Base-by-base conservation (phyloP, 92 coral and sea anemone genomes). In the Palythoa heliodiscus region DNA sequence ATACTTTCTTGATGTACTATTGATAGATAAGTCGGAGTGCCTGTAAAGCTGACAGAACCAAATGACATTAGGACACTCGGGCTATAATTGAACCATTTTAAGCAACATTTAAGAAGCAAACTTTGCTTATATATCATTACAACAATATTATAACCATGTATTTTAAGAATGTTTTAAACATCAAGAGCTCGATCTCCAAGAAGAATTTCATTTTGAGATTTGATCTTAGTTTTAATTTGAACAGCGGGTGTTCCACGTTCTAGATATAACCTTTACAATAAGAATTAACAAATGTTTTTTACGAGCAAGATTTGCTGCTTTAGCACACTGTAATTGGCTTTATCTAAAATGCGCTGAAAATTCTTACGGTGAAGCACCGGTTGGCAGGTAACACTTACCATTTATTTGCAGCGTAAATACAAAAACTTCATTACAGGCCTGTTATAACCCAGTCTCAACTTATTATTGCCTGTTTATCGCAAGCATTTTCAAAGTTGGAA, bases 351-450 rank as follows among this genome's bases (percentile, higher is more conserved):
- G 72, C 61, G 39, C 58, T 25, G 24, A 15, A 66, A 52, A 80
- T 80, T 48, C 84, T 80, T 80, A 29, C 61, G 35, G 54, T 2
- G 58, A 39, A 24, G 39, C n/a, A 47, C 3, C 16, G 23, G 84
- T 80, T 80, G 84, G 84, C 52, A 80, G 72, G 84, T 73, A 80
- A 80, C 84, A 70, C 14, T 38, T 25, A 7, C 63, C 54, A 80
- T 80, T 80, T 80, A 80, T 80, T 80, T 40, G 73, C 12, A 80
- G 84, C 84, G 73, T 75, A 80, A 80, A 80, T 80, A 80, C 43
- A 80, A 80, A 80, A 64, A 80, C 74, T 80, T 66, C 84, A 80
- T 80, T 80, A 80, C 57, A 14, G 55, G 38, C 61, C 24, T 66
- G 73, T 80, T 64, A 64, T 80, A 74, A 43, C 22, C n/a, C 61